Base-by-base conservation (phyloP, 53 echinoderm and acorn worm species). In the Apostichopus leukothele region DNA sequence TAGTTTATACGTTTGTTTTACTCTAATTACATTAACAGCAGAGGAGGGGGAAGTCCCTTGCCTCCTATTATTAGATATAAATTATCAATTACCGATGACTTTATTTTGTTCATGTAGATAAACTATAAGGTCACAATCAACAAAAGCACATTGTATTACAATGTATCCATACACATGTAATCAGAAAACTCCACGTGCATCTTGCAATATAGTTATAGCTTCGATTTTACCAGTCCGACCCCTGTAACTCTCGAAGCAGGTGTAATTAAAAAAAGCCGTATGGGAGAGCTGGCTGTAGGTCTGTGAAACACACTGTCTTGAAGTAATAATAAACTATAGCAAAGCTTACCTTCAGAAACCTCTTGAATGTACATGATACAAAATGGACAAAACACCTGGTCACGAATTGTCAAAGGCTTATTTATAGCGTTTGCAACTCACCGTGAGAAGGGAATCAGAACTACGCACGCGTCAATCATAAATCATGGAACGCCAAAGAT, bases 361-460 rank as follows among this genome's bases (percentile, higher is more conserved):
- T 19, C 16, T 68, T 14, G 12, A 71, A n/a, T 71, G n/a, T 71
- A 71, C 18, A 71, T 6, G 71, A 19, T 18, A 18, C 71, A 19
- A 19, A 71, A 3, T 63, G 8, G 71, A 18, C 71, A 20, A 53
- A 22, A 81, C 81, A 81, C 81, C 81, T 81, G 81, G 81, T 59
- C 81, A 57, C 55, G 81, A 59, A 81, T 81, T 81, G 81, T 81
- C 81, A 59, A 52, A 59, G 39, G 39, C 18, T 50, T 81, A 81
- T 81, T 81, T 55, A 81, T 81, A 81, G 81, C 21, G 18, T 14
- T 13, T 4, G n/a, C 81, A 8, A 51, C 8, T 59, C 81, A 59
- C 59, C 81, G 81, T 81, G 81, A 81, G 81, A 81, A 57, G 81
- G 79, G 6, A 53, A 20, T 19, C 18, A 6, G 20, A 71, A 71